Evolutionary conservation across 2,797 vertebrate species (phyloP).

Genomic region (Sciurus vulgaris): DNA sequence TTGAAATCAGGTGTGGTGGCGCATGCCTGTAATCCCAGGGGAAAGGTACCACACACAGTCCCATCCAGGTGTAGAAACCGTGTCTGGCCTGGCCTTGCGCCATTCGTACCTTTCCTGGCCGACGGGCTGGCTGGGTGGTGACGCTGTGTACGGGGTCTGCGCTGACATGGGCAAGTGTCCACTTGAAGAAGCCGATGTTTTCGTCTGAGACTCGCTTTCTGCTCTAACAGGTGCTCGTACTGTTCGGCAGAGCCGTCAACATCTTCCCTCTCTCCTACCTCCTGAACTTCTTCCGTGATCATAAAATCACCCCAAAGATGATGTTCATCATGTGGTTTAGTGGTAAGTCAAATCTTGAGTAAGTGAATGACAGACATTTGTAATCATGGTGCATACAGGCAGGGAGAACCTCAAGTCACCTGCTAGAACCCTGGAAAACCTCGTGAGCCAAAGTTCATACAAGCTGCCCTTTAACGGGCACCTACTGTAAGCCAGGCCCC

Average conservation of each 20-base stretch:
- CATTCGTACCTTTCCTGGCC: neutral
- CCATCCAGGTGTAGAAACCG: neutral
- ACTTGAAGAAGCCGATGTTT: neutral
- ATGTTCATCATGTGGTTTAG: constrained; percentile 99
- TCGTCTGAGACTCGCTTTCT: constrained; percentile 6
- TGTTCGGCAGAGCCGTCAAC: constrained; percentile 96
- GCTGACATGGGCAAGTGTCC: neutral
- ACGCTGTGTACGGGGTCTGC: neutral
- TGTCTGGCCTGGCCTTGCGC: neutral
- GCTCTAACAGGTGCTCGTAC: constrained; percentile 93
- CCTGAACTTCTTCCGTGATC: constrained; percentile 98
- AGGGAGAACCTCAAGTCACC: neutral
- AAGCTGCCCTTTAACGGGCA: neutral
- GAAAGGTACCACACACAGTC: no score
- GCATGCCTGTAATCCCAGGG: no score
- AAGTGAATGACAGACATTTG: rapidly evolving
- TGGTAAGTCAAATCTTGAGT: constrained; percentile 89
- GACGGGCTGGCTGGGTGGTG: neutral
- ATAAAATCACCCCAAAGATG: constrained; percentile 99
- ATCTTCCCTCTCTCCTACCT: constrained; percentile 98
- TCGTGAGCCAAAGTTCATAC: neutral
- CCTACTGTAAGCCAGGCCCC: neutral
- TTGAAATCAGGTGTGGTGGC: neutral
- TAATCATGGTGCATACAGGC: rapidly evolving
- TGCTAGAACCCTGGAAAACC: neutral